Base-by-base conservation (phyloP, 2,797 vertebrate species). In the Picus viridis region DNA sequence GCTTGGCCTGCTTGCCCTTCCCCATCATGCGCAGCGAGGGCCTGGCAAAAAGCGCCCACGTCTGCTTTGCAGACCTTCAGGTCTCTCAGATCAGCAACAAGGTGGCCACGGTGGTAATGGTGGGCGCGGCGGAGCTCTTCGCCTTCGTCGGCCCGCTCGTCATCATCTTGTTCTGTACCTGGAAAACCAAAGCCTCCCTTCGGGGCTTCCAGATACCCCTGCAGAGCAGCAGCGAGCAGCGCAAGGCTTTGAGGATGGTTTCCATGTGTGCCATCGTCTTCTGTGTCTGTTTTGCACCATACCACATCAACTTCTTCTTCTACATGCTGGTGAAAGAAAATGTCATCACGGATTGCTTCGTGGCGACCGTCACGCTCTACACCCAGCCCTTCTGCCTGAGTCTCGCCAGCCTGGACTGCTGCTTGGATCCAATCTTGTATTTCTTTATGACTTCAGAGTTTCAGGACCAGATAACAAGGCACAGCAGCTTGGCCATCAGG, bases 361-460 rank as follows among this genome's bases (percentile, higher is more conserved):
- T 98, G 36, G 90, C 63, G 8, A 87, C 91, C 64, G 83, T 89
- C 3, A 97, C 98, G 4, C 83, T 43, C 17, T 97, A 96, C 68
- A 97, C 98, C 68, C 99, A 99, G 62, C 98, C 98, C 0, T 96
- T 99, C 57, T 98, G 98, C 51, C 94, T 99, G 22, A 98, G 98
- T 93, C 92, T 99, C 2, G 98, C 98, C 0, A 98, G 98, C 91
- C 90, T 99, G 23, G 99, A 98, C 96, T 99, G 98, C 96, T 99
- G 98, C 86, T 97, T 99, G 68, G 99, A 99, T 94, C 98, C 98
- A 0, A 94, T 99, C 36, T 97, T 99, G 15, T 99, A 99, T 82
- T 99, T 99, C 96, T 99, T 99, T 88, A 97, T 98, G n/a, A 99
- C 98, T 2, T 98, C 98, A 0, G 98, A 99, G 96, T 99, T 99